Conservation (phyloP, 2,797 vertebrate genomes). For the Manis crassicaudata region DNA sequence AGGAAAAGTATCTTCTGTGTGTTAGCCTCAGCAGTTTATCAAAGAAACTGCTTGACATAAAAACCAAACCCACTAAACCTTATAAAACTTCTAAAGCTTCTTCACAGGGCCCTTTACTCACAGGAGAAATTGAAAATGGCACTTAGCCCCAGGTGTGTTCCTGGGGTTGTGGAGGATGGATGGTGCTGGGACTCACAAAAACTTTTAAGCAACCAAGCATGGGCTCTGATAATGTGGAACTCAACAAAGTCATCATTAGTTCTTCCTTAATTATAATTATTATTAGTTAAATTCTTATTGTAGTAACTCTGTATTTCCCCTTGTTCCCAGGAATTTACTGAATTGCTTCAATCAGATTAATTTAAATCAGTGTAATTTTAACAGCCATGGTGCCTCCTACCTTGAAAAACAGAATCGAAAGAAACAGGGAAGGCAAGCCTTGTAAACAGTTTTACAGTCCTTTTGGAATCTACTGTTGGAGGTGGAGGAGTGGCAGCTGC, state of each 20-base stretch:
- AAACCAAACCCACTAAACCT: not conserved
- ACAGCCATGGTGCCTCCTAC: not conserved
- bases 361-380: conserved; percentile 40
- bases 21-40: not conserved
- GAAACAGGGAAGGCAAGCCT: not conserved
- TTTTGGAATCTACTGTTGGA: conserved; percentile 21
- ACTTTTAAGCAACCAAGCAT: not conserved
- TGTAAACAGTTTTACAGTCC: not conserved
- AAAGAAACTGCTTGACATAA: not conserved
- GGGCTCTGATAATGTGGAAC: not conserved
- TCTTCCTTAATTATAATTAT: not conserved
- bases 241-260: not conserved
- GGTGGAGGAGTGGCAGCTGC: conserved; percentile 21
- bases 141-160: not conserved
- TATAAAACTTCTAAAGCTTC: not conserved
- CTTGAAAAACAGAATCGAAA: conserved; percentile 23
- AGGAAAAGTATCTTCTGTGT: not conserved
- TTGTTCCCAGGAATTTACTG: not conserved
- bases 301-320: not conserved
- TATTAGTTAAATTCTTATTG: not conserved
- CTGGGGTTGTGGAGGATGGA: not conserved
- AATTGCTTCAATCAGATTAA: not conserved
- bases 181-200: not conserved
- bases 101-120: not conserved
- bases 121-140: not conserved